Conservation (phyloP, 2,888 invertebrate genomes). For the Hydropsyche betteni region DNA sequence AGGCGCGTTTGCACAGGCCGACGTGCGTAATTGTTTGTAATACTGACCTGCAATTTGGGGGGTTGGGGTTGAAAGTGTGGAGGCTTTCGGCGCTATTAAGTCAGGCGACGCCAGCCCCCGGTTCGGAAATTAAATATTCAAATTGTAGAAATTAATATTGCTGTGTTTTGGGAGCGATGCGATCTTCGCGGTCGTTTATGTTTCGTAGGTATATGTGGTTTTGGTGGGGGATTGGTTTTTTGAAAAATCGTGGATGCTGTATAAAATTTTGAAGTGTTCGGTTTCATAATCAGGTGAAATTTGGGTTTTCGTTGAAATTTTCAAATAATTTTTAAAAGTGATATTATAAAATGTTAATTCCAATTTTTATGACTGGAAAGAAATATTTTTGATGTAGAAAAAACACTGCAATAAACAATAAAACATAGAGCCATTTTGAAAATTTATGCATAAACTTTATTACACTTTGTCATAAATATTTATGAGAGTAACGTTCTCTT, state of each 20-base stretch:
- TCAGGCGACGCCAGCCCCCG: not conserved
- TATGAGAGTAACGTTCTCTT: not conserved
- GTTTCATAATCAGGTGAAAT: too few species aligned
- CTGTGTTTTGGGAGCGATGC: too few species aligned
- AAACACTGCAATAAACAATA: constrained; percentile 5
- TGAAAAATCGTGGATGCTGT: too few species aligned
- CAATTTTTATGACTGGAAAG: not conserved
- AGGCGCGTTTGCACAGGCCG: not conserved
- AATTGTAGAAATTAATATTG: too few species aligned
- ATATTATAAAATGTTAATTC: not conserved
- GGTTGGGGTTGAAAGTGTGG: not conserved
- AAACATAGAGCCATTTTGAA: constrained; percentile 4
- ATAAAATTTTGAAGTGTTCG: too few species aligned
- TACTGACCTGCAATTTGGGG: not conserved
- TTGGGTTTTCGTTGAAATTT: not conserved
- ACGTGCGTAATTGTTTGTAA: constrained; percentile 6
- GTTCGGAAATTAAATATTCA: too few species aligned
- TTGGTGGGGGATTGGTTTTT: too few species aligned
- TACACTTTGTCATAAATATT: not conserved
- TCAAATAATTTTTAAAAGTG: not conserved
- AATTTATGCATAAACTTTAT: constrained; percentile 18
- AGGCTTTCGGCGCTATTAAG: not conserved
- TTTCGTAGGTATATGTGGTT: too few species aligned
- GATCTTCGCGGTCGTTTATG: too few species aligned
- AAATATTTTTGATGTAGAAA: not conserved